A percentile compares a stretch with the other conserved stretches of the same genome.
Evolutionary conservation across 1,140 invertebrate species (phyloP).

Genomic region (Triops longicaudatus): DNA sequence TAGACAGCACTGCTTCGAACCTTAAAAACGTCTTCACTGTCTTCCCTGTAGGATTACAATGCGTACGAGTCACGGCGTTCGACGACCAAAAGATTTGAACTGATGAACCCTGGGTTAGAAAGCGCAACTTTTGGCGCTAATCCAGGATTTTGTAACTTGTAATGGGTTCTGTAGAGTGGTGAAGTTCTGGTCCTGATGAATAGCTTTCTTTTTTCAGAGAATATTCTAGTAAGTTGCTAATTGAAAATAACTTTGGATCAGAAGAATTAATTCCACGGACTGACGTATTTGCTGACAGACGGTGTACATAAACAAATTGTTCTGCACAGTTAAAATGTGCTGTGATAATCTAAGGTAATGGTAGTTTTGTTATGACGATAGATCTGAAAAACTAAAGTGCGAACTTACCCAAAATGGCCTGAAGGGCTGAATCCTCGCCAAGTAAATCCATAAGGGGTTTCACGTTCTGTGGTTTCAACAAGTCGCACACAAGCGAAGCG

Average conservation of each 20-base stretch:
- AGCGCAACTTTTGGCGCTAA: background rate
- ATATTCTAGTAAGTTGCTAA: too few species aligned
- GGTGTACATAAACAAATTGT: too few species aligned
- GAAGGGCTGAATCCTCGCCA: constrained; percentile 17
- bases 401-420: constrained; percentile 23
- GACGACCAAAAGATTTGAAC: background rate
- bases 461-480: background rate
- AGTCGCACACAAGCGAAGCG: background rate
- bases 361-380: too few species aligned
- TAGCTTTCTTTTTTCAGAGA: too few species aligned
- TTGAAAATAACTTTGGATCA: too few species aligned
- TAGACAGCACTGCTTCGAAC: background rate
- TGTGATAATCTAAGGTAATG: too few species aligned
- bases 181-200: too few species aligned
- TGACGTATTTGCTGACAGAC: too few species aligned
- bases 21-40: background rate
- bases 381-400: background rate
- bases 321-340: too few species aligned
- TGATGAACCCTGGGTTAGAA: background rate
- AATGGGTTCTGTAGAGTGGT: background rate
- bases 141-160: background rate
- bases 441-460: constrained; percentile 19
- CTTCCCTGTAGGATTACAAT: too few species aligned
- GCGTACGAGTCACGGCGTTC: too few species aligned
- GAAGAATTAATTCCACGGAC: too few species aligned